Evolutionary conservation across 2,797 vertebrate genomes (phyloP).

Genomic region (Antrozous pallidus): DNA sequence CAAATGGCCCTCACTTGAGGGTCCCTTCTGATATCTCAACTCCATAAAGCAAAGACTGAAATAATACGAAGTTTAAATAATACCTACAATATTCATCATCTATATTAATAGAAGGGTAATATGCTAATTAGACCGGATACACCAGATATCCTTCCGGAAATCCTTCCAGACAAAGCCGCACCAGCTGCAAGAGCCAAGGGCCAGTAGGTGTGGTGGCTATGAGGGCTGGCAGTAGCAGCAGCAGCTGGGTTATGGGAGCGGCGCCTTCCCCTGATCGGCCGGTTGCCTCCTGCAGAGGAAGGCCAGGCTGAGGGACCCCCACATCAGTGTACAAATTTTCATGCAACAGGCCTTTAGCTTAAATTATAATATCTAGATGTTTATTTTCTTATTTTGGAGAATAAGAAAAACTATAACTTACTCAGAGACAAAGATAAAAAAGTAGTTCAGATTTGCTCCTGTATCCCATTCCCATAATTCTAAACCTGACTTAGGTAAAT

Average conservation of each 20-base stretch:
- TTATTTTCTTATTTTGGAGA: neutral
- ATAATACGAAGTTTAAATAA: neutral
- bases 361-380: neutral
- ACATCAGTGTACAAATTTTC: no score
- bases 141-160: no score
- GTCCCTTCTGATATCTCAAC: neutral
- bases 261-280: no score
- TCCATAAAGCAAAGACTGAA: neutral
- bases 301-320: no score
- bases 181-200: no score
- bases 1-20: neutral
- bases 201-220: no score
- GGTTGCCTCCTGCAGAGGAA: no score
- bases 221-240: no score
- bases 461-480: neutral
- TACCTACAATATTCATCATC: neutral
- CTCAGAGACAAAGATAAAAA: neutral
- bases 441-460: neutral
- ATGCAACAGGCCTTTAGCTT: neutral
- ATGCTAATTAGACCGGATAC: no score
- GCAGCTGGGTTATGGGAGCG: no score
- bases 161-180: no score
- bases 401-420: neutral
- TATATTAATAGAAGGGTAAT: no score
- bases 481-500: neutral